phyloP scores from a whole-genome alignment of 2,113 vertebrate species.

The Aptenodytes patagonicus region DNA sequence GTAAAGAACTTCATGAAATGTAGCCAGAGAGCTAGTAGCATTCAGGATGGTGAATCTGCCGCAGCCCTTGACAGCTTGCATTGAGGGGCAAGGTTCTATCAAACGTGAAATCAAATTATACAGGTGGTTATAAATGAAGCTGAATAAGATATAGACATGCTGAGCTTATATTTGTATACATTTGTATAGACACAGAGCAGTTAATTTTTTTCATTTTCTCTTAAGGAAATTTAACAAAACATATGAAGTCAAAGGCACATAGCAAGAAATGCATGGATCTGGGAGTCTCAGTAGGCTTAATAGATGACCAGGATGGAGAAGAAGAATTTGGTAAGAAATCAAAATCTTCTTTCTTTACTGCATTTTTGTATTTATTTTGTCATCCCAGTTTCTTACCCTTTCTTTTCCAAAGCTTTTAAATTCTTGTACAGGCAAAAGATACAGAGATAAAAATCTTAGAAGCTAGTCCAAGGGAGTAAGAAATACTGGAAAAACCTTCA shows the following conservation, averaged over 20 bases:
- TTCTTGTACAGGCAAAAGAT: neutral
- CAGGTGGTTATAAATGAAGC: neutral
- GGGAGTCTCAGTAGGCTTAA: constrained; percentile 85
- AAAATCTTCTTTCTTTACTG: constrained; percentile 13
- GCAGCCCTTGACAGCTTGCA: neutral
- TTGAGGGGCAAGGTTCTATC: neutral
- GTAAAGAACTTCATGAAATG: neutral
- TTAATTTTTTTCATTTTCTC: neutral
- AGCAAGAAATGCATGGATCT: constrained; percentile 99
- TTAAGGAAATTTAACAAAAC: constrained; percentile 97
- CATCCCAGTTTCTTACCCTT: neutral
- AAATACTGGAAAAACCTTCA: neutral
- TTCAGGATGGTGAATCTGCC: neutral
- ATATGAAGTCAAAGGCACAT: constrained; percentile 99
- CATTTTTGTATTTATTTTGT: neutral
- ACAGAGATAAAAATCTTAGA: neutral
- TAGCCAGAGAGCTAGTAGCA: neutral
- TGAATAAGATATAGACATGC: neutral
- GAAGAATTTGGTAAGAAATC: constrained; percentile 91
- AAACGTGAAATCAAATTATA: neutral
- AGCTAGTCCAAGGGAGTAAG: neutral
- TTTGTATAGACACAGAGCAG: neutral
- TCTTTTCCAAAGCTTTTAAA: neutral
- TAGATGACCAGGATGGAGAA: constrained; percentile 93
- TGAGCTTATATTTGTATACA: neutral